These are phyloP conservation scores for Mythimna vitellina DNA, from an alignment of 2,888 invertebrate species.

Conservation along the genomic window DNA sequence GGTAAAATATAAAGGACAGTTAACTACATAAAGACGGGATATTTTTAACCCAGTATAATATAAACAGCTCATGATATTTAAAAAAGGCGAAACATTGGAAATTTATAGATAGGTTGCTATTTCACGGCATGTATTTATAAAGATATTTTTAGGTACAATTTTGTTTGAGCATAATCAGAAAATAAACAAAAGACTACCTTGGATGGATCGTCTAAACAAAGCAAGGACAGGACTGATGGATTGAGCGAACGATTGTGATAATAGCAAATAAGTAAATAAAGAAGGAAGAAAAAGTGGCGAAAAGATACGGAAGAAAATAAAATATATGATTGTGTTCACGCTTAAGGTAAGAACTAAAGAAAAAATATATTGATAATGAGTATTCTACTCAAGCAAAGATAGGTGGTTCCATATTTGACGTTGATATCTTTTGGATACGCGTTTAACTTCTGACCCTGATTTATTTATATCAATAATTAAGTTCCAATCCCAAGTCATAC, in stretches of 20 bases:
- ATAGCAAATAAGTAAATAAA: background rate
- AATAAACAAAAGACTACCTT: background rate
- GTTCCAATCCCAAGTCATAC: constrained; percentile 24
- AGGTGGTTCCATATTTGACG: background rate
- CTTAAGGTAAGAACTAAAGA: background rate
- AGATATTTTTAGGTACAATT: too few species aligned
- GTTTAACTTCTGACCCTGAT: constrained; percentile 26
- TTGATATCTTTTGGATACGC: constrained; percentile 7
- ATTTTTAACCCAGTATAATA: background rate
- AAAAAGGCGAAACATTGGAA: background rate
- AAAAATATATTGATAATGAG: background rate
- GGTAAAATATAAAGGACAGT: constrained; percentile 37
- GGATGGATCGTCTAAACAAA: background rate
- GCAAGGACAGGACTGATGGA: constrained; percentile 5
- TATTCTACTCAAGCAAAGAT: background rate
- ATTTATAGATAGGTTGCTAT: background rate
- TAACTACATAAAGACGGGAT: constrained; percentile 24
- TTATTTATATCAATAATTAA: constrained; percentile 41
- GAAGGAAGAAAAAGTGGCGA: background rate
- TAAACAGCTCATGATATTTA: background rate
- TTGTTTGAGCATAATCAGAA: background rate
- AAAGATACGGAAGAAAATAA: background rate
- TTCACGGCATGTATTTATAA: background rate
- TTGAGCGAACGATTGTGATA: background rate
- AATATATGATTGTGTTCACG: background rate